phyloP scores from a whole-genome alignment of 2,888 invertebrate species.

The Platerodrilus igneus region DNA sequence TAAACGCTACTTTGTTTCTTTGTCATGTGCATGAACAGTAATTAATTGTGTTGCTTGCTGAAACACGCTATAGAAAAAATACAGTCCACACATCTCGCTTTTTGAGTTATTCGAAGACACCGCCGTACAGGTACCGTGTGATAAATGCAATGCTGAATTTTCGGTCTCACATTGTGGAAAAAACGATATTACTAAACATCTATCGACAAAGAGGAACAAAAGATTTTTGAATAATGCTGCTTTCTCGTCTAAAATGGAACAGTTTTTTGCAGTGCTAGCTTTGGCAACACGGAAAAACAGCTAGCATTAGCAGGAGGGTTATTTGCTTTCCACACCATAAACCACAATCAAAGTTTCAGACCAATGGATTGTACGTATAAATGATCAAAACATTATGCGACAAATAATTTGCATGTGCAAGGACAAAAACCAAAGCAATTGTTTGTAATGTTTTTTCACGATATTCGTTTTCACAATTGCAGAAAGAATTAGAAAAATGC shows the following conservation, averaged over 20 bases:
- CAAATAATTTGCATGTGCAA: constrained; percentile 22
- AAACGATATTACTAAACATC: constrained; percentile 18
- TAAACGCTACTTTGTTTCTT: too few relatives aligned
- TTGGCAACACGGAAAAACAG: too few relatives aligned
- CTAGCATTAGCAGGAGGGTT: constrained; percentile 26
- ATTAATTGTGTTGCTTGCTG: too few relatives aligned
- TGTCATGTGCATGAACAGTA: too few relatives aligned
- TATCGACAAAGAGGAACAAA: constrained; percentile 12
- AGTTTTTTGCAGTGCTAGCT: too few relatives aligned
- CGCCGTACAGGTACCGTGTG: constrained; percentile 18
- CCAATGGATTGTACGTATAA: constrained; percentile 30
- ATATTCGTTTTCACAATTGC: constrained; percentile 12
- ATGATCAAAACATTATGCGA: constrained; percentile 20
- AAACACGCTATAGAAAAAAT: too few relatives aligned
- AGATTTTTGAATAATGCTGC: constrained; percentile 9
- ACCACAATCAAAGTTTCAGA: constrained; percentile 26
- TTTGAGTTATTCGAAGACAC: too few relatives aligned
- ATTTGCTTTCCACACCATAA: constrained; percentile 31
- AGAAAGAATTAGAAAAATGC: constrained; percentile 10
- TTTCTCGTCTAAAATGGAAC: constrained; percentile 11
- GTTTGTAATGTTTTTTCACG: constrained; percentile 14
- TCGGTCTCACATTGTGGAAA: constrained; percentile 15
- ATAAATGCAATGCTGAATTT: constrained; percentile 15
- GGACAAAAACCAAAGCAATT: constrained; percentile 23
- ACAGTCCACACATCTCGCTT: too few relatives aligned